A percentile compares a stretch with the other conserved stretches of the same genome.
phyloP scores from a whole-genome alignment of 2,797 vertebrate species.

The Sebastiscus tertius region DNA sequence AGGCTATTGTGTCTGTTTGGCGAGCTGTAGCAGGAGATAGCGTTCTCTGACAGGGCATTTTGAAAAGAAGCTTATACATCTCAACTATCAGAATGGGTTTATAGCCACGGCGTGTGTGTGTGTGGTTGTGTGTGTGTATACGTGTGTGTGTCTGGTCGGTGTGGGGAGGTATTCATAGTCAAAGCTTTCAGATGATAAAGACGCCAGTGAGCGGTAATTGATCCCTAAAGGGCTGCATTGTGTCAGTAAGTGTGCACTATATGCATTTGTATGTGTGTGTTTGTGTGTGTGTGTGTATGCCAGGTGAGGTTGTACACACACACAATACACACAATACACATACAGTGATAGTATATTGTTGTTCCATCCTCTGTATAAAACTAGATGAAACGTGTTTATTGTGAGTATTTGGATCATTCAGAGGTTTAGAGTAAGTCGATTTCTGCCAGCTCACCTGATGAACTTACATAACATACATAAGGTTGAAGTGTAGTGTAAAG shows the following conservation, averaged over 20 bases:
- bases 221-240: conserved; percentile 70
- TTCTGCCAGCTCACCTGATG: no score
- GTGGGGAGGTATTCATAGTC: conserved; percentile 45
- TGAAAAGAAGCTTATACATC: conserved; percentile 61
- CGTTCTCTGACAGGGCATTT: conserved; percentile 47
- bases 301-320: conserved; percentile 48
- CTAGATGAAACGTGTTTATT: not conserved
- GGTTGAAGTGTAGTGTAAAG: no score
- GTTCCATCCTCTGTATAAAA: not conserved
- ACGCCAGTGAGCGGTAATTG: conserved; percentile 67
- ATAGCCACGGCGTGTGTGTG: not conserved
- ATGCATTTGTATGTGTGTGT: not conserved
- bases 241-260: conserved; percentile 33
- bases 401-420: not conserved
- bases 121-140: not conserved
- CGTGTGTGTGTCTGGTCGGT: not conserved
- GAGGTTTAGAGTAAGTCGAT: not conserved
- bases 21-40: conserved; percentile 51
- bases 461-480: not conserved
- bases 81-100: conserved; percentile 46
- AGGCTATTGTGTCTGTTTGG: conserved; percentile 53
- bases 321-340: not conserved
- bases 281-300: not conserved
- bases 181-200: conserved; percentile 67
- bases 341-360: not conserved